Percentiles rank a stretch among this genome's conserved stretches.
Evolutionary conservation across 2,113 vertebrate genomes (phyloP).

Genomic region (Seriola aureovittata): DNA sequence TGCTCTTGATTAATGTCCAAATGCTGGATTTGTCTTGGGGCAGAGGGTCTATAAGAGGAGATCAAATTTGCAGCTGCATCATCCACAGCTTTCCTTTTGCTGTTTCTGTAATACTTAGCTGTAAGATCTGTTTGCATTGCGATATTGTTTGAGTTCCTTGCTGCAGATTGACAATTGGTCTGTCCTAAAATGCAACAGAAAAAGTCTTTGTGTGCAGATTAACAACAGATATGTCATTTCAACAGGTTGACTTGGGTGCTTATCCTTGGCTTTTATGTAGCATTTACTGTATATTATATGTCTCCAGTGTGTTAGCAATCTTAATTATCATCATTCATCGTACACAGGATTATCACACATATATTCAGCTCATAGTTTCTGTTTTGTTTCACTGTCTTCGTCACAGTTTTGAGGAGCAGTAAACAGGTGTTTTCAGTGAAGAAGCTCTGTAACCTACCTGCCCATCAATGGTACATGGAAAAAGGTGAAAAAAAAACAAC

Average conservation of each 20-base stretch:
- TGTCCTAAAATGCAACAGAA: background rate
- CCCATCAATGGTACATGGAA: background rate
- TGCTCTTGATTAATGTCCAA: background rate
- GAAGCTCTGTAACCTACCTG: background rate
- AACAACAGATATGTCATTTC: too few relatives aligned
- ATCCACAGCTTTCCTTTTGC: background rate
- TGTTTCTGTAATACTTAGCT: background rate
- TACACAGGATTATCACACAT: background rate
- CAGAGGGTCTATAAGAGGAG: background rate
- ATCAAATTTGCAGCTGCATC: background rate
- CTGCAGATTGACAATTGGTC: background rate
- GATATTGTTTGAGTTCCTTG: background rate
- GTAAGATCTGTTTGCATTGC: background rate
- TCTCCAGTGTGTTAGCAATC: background rate
- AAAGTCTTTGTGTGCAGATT: background rate
- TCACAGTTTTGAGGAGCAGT: background rate
- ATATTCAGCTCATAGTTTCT: background rate
- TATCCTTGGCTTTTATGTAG: background rate
- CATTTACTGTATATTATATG: background rate
- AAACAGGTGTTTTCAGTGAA: background rate
- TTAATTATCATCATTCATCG: background rate
- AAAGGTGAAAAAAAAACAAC: background rate
- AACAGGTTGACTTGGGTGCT: background rate
- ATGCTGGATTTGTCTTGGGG: background rate
- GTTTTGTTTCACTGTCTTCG: background rate